Conservation (phyloP, 2,797 vertebrate species). For the Darevskia mixta region DNA sequence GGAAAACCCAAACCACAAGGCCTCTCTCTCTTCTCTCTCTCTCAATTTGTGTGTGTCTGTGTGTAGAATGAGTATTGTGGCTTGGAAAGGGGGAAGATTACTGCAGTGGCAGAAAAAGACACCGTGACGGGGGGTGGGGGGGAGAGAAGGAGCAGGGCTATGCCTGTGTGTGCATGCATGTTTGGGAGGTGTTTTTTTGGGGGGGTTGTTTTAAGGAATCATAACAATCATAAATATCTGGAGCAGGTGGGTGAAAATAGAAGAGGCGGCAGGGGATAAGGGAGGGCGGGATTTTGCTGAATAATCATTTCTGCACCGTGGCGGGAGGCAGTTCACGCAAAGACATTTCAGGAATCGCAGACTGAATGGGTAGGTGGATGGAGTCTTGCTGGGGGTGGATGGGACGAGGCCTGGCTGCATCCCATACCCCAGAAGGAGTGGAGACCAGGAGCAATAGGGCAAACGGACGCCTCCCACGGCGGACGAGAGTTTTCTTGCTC, state of each 20-base stretch:
- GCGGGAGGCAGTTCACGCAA: background rate
- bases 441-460: background rate
- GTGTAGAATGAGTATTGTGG: conserved; percentile 25
- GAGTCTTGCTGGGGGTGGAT: background rate
- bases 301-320: conserved; percentile 44
- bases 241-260: conserved; percentile 18
- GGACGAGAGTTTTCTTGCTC: background rate
- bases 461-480: background rate
- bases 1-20: conserved; percentile 33
- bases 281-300: conserved; percentile 30
- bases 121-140: background rate
- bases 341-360: conserved; percentile 21
- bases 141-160: background rate
- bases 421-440: background rate
- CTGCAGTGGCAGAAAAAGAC: conserved; percentile 13
- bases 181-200: background rate
- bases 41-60: conserved; percentile 7
- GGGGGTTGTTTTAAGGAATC: background rate
- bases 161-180: background rate
- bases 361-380: background rate
- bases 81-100: background rate
- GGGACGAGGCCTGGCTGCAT: background rate
- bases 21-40: background rate
- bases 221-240: background rate
- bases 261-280: conserved; percentile 4